Evolutionary conservation across 2,888 invertebrate genomes (phyloP).

Genomic region (Neuroscelio doddi): DNA sequence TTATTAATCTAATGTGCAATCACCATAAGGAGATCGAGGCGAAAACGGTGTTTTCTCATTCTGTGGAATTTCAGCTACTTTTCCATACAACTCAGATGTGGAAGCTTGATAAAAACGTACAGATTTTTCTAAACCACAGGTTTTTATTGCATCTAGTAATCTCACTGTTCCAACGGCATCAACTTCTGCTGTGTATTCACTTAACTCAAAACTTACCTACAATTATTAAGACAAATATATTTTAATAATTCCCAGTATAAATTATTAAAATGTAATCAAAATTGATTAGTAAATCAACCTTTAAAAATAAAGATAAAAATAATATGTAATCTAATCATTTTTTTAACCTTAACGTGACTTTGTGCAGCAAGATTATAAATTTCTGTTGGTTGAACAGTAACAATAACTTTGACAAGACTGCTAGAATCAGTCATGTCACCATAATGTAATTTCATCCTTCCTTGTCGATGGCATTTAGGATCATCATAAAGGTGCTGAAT

Average conservation of each 20-base stretch:
- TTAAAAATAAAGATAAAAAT: no score
- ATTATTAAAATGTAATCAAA: constrained; percentile 5
- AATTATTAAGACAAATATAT: no score
- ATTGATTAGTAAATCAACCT: no score
- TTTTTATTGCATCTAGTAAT: constrained; percentile 92
- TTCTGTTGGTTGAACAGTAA: constrained; percentile 87
- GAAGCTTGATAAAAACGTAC: constrained; percentile 96
- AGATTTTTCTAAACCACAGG: constrained; percentile 85
- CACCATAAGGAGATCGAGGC: constrained; percentile 97
- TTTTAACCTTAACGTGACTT: constrained; percentile 94
- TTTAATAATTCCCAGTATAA: not conserved
- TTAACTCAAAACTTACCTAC: constrained; percentile 94
- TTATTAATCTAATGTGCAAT: no score
- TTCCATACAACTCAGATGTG: constrained; percentile 95
- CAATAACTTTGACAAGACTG: constrained; percentile 90
- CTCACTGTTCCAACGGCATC: constrained; percentile 95
- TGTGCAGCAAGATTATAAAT: constrained; percentile 99
- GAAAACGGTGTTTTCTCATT: constrained; percentile 96
- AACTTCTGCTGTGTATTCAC: constrained; percentile 99
- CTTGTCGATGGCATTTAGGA: constrained; percentile 90
- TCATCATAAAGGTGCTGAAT: constrained; percentile 97
- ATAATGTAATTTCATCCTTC: constrained; percentile 94
- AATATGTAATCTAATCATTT: constrained; percentile 2
- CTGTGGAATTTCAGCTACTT: constrained; percentile 93
- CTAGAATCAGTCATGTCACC: constrained; percentile 99